Evolutionary conservation across 2,797 vertebrate genomes (phyloP).

Genomic region (Epinephelus malabaricus): DNA sequence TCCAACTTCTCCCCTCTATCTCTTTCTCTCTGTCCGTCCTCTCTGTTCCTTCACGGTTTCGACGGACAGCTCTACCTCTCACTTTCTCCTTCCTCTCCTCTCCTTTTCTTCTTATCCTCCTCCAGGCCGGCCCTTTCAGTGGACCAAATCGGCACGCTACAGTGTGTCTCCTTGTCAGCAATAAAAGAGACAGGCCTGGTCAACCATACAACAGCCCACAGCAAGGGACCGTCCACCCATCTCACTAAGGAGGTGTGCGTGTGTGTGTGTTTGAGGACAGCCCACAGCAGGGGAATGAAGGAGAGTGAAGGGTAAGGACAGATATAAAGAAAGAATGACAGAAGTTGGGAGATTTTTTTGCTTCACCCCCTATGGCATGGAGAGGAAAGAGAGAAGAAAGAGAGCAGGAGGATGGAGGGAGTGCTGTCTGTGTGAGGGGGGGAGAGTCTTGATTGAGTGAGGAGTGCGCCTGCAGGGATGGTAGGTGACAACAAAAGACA

Average conservation of each 20-base stretch:
- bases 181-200: conserved; percentile 57
- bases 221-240: conserved; percentile 39
- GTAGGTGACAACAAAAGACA: conserved; percentile 64
- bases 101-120: conserved; percentile 7
- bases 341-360: conserved; percentile 20
- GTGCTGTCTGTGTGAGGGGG: conserved; percentile 16
- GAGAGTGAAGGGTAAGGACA: conserved; percentile 48
- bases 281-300: conserved; percentile 28
- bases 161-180: conserved; percentile 44
- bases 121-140: conserved; percentile 14
- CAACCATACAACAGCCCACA: conserved; percentile 49
- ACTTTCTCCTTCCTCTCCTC: background rate
- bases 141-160: conserved; percentile 22
- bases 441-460: conserved; percentile 40
- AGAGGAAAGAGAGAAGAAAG: conserved; percentile 28
- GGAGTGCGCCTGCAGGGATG: conserved; percentile 42
- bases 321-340: conserved; percentile 33
- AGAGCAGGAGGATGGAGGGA: conserved; percentile 28
- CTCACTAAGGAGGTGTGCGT: conserved; percentile 14
- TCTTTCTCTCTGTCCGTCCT: background rate
- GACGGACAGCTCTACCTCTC: background rate
- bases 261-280: conserved; percentile 15
- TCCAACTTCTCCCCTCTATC: background rate
- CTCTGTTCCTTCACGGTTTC: background rate
- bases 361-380: conserved; percentile 37